phyloP scores from a whole-genome alignment of 2,888 invertebrate species.

The Therioaphis trifolii region DNA sequence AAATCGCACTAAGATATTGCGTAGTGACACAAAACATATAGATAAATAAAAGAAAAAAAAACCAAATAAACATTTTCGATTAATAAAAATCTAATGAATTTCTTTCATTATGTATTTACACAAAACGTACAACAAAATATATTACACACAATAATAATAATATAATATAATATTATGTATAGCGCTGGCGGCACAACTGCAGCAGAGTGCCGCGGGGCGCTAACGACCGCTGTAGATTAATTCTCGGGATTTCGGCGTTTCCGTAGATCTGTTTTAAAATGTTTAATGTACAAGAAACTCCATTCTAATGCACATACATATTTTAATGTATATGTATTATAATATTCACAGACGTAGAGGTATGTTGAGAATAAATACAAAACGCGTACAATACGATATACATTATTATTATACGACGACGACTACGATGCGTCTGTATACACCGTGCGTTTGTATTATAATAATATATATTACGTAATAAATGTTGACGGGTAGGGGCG shows the following conservation, averaged over 20 bases:
- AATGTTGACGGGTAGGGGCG: background rate
- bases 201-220: too few relatives aligned
- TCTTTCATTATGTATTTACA: constrained; percentile 53
- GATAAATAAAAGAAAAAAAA: constrained; percentile 14
- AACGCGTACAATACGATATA: background rate
- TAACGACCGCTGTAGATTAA: background rate
- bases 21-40: constrained; percentile 32
- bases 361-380: background rate
- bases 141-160: constrained; percentile 34
- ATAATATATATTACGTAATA: background rate
- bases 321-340: too few relatives aligned
- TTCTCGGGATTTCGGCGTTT: background rate
- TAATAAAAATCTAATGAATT: constrained; percentile 46
- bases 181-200: background rate
- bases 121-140: constrained; percentile 54
- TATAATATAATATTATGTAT: too few relatives aligned
- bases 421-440: background rate
- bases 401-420: background rate
- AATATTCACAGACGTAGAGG: background rate
- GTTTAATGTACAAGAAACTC: background rate
- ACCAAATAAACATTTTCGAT: constrained; percentile 37
- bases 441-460: constrained; percentile 13
- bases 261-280: background rate
- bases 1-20: constrained; percentile 35
- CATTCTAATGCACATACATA: background rate